These are phyloP conservation scores for Coccyzus lansbergi DNA, from an alignment of 2,797 vertebrate genomes.

Conservation along the genomic window DNA sequence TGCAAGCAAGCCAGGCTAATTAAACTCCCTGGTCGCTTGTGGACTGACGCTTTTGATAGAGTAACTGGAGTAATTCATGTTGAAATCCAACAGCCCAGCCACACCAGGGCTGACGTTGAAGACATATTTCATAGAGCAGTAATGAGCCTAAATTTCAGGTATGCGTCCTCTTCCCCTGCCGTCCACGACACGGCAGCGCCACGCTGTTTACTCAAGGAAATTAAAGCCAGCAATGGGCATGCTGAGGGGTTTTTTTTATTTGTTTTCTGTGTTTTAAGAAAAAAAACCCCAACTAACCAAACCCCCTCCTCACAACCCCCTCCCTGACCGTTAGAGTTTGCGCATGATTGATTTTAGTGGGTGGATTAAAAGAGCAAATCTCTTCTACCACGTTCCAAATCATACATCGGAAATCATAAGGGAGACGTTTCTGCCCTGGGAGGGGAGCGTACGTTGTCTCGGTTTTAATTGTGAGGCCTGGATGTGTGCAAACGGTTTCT, in stretches of 20 bases:
- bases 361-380: constrained; percentile 21
- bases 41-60: not conserved
- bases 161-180: constrained; percentile 26
- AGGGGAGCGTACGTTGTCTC: not conserved
- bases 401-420: not conserved
- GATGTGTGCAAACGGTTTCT: constrained; percentile 24
- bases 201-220: constrained; percentile 62
- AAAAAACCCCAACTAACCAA: not conserved
- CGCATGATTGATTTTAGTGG: constrained; percentile 46
- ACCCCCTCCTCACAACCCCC: not conserved
- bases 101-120: not conserved
- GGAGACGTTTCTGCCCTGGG: constrained; percentile 10
- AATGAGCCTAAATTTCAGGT: constrained; percentile 59
- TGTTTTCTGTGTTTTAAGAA: not conserved
- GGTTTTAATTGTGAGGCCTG: constrained; percentile 46
- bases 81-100: not conserved
- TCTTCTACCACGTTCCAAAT: not conserved
- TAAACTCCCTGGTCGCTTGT: not conserved
- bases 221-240: constrained; percentile 48
- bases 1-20: not conserved
- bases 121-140: constrained; percentile 31
- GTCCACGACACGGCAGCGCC: not conserved
- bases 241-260: not conserved
- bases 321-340: not conserved
- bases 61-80: not conserved